phyloP scores from a whole-genome alignment of 1,140 invertebrate species.

The Cylas formicarius region DNA sequence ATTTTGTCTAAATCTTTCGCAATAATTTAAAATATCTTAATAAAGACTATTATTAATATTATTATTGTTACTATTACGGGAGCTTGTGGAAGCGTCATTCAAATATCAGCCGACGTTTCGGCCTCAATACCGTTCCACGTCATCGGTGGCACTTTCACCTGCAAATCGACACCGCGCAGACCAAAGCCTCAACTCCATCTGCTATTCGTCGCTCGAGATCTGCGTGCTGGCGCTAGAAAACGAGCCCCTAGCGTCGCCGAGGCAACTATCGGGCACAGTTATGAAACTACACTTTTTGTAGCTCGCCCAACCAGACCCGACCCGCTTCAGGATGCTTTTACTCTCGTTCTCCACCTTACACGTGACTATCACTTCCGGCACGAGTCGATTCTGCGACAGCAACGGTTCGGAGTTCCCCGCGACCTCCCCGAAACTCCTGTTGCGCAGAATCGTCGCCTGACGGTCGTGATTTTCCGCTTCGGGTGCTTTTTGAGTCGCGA shows the following conservation, averaged over 20 bases:
- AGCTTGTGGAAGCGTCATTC: too few relatives aligned
- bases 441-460: conserved; percentile 7
- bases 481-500: conserved; percentile 26
- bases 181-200: too few relatives aligned
- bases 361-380: conserved; percentile 36
- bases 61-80: too few relatives aligned
- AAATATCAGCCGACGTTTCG: not conserved
- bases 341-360: conserved; percentile 33
- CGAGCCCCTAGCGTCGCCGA: conserved; percentile 33
- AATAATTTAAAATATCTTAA: too few relatives aligned
- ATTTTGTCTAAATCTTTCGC: too few relatives aligned
- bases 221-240: conserved; percentile 40
- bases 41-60: too few relatives aligned
- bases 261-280: conserved; percentile 36
- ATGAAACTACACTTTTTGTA: conserved; percentile 40
- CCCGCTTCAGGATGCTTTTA: conserved; percentile 37
- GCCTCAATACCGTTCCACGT: not conserved
- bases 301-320: conserved; percentile 34
- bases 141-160: conserved; percentile 5
- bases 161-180: too few relatives aligned
- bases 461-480: not conserved
- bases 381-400: conserved; percentile 11
- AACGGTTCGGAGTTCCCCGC: conserved; percentile 17
- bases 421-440: conserved; percentile 18
- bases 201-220: conserved; percentile 38